Evolutionary conservation across 2,113 vertebrate species (phyloP).

Genomic region (Tor tambroides): DNA sequence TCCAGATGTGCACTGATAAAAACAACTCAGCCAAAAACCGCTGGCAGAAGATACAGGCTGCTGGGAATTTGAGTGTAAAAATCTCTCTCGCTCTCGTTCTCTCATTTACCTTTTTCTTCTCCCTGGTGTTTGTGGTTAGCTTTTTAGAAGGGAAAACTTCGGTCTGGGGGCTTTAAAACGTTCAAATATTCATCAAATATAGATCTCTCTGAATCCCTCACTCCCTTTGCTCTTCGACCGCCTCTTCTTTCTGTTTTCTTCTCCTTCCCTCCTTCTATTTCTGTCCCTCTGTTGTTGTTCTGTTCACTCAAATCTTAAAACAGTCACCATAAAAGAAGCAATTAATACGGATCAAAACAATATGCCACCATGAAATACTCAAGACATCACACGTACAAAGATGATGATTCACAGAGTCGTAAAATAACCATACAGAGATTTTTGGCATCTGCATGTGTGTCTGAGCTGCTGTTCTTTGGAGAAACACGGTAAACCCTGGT

Average conservation of each 20-base stretch:
- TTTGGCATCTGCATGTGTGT: slow-evolving; percentile 17
- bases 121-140: slow-evolving; percentile 36
- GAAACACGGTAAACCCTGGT: slow-evolving; percentile 9
- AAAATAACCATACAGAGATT: neutral
- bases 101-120: slow-evolving; percentile 50
- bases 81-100: slow-evolving; percentile 25
- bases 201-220: slow-evolving; percentile 69
- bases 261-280: slow-evolving; percentile 22
- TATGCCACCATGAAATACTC: neutral
- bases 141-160: slow-evolving; percentile 63
- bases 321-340: slow-evolving; percentile 33
- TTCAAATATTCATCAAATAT: slow-evolving; percentile 77
- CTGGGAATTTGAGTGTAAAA: slow-evolving; percentile 22
- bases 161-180: slow-evolving; percentile 70
- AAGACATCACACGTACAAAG: neutral
- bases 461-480: slow-evolving; percentile 33
- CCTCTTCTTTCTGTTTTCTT: slow-evolving; percentile 58
- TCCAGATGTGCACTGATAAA: slow-evolving; percentile 53
- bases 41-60: slow-evolving; percentile 35
- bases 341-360: slow-evolving; percentile 28
- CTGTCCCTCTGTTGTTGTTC: slow-evolving; percentile 5
- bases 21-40: slow-evolving; percentile 39
- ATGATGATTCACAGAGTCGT: neutral
- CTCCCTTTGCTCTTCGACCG: slow-evolving; percentile 57
- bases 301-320: slow-evolving; percentile 24